Conservation (phyloP, 2,113 vertebrate genomes). For the Pygathrix nemaeus region DNA sequence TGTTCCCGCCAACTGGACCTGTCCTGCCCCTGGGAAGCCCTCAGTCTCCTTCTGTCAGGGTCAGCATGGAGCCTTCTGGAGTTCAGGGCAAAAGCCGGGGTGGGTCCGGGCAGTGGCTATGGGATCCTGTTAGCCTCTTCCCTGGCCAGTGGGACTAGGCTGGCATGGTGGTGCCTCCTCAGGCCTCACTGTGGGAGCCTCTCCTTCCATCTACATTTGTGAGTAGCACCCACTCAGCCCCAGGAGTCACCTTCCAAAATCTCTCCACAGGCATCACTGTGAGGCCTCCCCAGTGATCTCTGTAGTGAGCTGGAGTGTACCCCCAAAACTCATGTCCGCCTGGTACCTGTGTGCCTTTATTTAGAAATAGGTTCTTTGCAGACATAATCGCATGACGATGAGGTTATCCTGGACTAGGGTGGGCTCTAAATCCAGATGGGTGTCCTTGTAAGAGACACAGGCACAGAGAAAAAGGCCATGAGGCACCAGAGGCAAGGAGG, state of each 20-base stretch:
- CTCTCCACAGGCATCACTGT: too few relatives aligned
- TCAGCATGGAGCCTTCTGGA: not conserved
- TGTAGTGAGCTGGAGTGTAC: not conserved
- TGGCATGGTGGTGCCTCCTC: not conserved
- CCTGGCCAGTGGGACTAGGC: not conserved
- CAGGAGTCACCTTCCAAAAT: not conserved
- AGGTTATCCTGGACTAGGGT: not conserved
- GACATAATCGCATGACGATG: not conserved
- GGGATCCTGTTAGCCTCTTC: not conserved
- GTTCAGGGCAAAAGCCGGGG: not conserved
- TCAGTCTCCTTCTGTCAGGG: accelerated
- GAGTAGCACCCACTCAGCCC: too few relatives aligned
- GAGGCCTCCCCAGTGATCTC: not conserved
- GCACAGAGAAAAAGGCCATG: not conserved
- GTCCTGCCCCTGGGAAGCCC: not conserved
- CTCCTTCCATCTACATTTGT: not conserved
- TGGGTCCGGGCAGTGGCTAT: not conserved
- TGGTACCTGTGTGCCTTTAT: not conserved
- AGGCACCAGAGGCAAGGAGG: not conserved
- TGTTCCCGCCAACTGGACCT: not conserved
- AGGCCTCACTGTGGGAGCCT: not conserved
- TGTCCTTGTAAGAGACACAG: not conserved
- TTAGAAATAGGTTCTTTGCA: not conserved
- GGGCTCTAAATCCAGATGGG: not conserved
- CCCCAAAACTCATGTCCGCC: not conserved